Percentiles rank a stretch among this genome's conserved stretches.
These are phyloP conservation scores for Mormyrops attenuatus DNA, from an alignment of 2,797 vertebrate species.

Conservation along the genomic window DNA sequence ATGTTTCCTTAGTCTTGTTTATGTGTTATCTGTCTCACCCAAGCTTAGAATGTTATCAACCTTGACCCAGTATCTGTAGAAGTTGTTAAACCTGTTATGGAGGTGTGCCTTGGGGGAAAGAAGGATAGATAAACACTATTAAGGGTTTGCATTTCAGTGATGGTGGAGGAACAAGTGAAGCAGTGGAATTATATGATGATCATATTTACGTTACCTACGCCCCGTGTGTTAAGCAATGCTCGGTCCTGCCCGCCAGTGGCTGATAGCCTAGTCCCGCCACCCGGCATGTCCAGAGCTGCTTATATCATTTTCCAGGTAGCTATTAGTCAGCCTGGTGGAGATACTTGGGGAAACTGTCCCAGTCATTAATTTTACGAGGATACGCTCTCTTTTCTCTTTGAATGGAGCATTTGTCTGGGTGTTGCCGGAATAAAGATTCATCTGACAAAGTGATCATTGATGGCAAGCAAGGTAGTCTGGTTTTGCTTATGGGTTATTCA, in stretches of 20 bases:
- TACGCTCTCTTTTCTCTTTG: constrained; percentile 23
- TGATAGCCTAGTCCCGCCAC: constrained; percentile 10
- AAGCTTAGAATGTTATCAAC: constrained; percentile 2
- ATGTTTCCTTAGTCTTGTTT: not conserved
- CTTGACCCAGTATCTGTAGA: constrained; percentile 49
- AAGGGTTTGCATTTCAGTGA: not conserved
- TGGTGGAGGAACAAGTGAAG: not conserved
- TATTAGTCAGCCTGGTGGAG: constrained; percentile 31
- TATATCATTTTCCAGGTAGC: constrained; percentile 42
- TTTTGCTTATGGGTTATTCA: constrained; percentile 17
- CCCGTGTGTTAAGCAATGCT: constrained; percentile 27
- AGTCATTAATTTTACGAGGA: not conserved
- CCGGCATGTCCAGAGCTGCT: constrained; percentile 27
- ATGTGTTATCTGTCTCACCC: not conserved
- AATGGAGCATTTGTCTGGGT: constrained; percentile 41
- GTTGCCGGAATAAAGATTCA: constrained; percentile 42
- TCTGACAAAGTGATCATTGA: constrained; percentile 59
- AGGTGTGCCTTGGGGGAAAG: constrained; percentile 34
- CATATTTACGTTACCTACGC: constrained; percentile 18
- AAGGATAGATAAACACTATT: constrained; percentile 41
- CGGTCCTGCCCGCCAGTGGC: not conserved
- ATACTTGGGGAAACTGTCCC: constrained; percentile 21
- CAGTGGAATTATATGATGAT: constrained; percentile 37
- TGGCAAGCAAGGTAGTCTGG: constrained; percentile 47
- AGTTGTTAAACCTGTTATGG: constrained; percentile 43